These are phyloP conservation scores for Drosophila incognita DNA, from an alignment of 2,888 invertebrate species.

Conservation along the genomic window DNA sequence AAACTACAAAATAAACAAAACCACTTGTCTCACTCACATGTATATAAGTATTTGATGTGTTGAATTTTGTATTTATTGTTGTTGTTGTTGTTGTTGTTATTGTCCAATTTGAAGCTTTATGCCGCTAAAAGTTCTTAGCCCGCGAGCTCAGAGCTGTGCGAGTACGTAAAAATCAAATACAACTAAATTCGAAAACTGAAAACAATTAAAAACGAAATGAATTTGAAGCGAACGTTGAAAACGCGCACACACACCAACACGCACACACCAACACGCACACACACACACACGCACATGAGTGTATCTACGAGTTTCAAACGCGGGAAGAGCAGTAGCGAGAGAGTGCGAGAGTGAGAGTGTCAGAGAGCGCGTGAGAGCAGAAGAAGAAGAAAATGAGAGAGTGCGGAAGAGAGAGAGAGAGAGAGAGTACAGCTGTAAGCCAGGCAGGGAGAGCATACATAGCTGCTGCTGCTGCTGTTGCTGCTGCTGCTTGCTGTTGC, in stretches of 20 bases:
- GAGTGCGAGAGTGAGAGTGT: conserved; percentile 9
- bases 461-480: not conserved
- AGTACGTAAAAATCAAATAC: conserved; percentile 76
- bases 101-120: conserved; percentile 35
- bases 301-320: conserved; percentile 70
- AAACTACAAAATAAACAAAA: conserved; percentile 5
- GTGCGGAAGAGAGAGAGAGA: conserved; percentile 14
- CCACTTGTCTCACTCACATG: conserved; percentile 58
- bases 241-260: conserved; percentile 10
- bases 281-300: conserved; percentile 22
- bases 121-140: conserved; percentile 37
- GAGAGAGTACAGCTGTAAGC: not conserved
- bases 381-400: not conserved
- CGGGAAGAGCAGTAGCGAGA: conserved; percentile 13
- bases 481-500: conserved; percentile 1
- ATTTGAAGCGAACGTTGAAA: conserved; percentile 50
- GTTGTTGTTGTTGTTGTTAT: conserved; percentile 17
- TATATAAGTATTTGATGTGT: conserved; percentile 19
- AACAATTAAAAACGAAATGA: conserved; percentile 78
- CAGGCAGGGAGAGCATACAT: conserved; percentile 15
- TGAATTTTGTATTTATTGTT: not conserved
- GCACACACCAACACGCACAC: not conserved
- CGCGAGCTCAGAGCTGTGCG: conserved; percentile 63
- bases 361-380: conserved; percentile 1
- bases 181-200: conserved; percentile 78